Base-by-base conservation (phyloP, 1,140 invertebrate species). In the Harpegnathos saltator region DNA sequence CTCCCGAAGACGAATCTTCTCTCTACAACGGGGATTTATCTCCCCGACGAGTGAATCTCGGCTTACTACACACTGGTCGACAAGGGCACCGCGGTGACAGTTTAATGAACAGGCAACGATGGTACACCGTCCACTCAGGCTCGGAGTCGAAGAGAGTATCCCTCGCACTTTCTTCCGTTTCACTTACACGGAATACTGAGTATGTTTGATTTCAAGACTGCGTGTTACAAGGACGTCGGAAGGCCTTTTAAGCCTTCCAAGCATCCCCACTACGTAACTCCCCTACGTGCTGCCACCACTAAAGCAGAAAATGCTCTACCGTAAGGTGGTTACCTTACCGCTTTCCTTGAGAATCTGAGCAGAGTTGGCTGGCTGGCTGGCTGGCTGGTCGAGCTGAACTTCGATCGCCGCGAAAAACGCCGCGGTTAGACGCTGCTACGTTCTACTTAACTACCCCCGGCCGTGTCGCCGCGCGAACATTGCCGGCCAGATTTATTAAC, bases 211-310 rank as follows among this genome's bases (percentile, higher is more conserved):
- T 90, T 83, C 33, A 90, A 86, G 84, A 94, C 93, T 94, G 92
- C 92, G 92, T 92, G 91, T 90, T 82, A 84, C 84, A 89, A 91
- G 92, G 89, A 83, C 89, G 92, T 89, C 85, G 78, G 86, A 90
- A 91, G 90, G 89, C 92, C 88, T 94, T 94, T 93, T 94, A 93
- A 93, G 91, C 91, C 82, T 91, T 93, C 89, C 66, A 90, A 82
- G 65, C 83, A 89, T 50, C 89, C 91, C 91, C 89, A 89, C 91
- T 88, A 68, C 68, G 65, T 61, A 72, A 19, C 50, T n/a, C 9
- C 58, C 88, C 84, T 77, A 88, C 84, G 88, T 89, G 84, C 92
- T 91, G 82, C 90, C 89, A 89, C 89, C 88, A 88, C 77, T 86
- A 65, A 74, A 62, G 73, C 69, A 50, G 75, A 82, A 87, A 78